phyloP scores from a whole-genome alignment of 2,113 vertebrate species.

The Odontesthes bonariensis region DNA sequence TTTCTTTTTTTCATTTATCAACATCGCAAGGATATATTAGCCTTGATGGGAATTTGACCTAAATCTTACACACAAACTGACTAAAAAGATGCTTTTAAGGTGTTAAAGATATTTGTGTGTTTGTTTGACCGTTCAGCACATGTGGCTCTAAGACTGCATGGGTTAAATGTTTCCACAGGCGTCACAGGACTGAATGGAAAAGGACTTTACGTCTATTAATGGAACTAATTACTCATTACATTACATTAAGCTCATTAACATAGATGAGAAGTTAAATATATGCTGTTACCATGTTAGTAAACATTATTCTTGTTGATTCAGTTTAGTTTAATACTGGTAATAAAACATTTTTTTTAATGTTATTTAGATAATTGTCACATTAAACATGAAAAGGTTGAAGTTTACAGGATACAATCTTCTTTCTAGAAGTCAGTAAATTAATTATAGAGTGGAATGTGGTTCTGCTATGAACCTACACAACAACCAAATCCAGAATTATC shows the following conservation, averaged over 20 bases:
- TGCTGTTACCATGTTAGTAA: background rate
- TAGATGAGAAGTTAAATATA: constrained; percentile 8
- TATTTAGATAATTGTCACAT: too few relatives aligned
- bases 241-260: constrained; percentile 6
- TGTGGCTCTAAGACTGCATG: too few relatives aligned
- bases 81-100: background rate
- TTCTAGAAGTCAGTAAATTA: background rate
- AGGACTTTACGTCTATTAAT: constrained; percentile 10
- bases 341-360: too few relatives aligned
- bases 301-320: too few relatives aligned
- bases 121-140: background rate
- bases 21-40: constrained; percentile 13
- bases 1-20: constrained; percentile 22
- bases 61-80: background rate
- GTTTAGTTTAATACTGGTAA: too few relatives aligned
- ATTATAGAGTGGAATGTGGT: background rate
- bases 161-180: constrained; percentile 6
- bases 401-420: background rate
- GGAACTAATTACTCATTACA: constrained; percentile 2
- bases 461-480: constrained; percentile 10
- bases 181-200: constrained; percentile 2
- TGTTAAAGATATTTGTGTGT: background rate
- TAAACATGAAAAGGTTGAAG: background rate
- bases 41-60: constrained; percentile 28
- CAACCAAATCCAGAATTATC: background rate